phyloP scores from a whole-genome alignment of 1,140 invertebrate genomes.

The Zaprionus taronus region DNA sequence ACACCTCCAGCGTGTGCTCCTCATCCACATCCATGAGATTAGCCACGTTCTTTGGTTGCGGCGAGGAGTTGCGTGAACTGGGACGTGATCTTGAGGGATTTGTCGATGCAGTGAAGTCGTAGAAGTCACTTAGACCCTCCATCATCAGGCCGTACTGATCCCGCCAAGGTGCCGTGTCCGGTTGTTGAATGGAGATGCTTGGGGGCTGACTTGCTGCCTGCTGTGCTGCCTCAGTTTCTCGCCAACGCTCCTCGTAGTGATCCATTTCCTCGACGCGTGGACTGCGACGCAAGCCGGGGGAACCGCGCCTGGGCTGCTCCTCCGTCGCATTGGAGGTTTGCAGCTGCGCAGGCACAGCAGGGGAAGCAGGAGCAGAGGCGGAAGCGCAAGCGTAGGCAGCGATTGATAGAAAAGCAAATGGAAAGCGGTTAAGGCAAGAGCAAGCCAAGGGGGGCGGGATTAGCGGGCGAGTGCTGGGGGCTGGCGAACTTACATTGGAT shows the following conservation, averaged over 20 bases:
- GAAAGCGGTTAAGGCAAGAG: constrained; percentile 55
- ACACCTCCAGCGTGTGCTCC: constrained; percentile 58
- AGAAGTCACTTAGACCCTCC: constrained; percentile 81
- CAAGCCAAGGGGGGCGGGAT: constrained; percentile 6
- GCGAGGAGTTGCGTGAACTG: constrained; percentile 64
- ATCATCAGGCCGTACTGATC: constrained; percentile 75
- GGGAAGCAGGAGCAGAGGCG: constrained; percentile 24
- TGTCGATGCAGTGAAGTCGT: constrained; percentile 76
- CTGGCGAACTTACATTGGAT: constrained; percentile 67
- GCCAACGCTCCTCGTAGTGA: constrained; percentile 78
- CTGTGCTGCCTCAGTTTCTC: constrained; percentile 43
- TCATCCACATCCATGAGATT: constrained; percentile 55
- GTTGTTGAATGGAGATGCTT: constrained; percentile 52
- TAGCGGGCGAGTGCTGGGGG: background rate
- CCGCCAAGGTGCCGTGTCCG: constrained; percentile 73
- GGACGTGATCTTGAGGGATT: constrained; percentile 77
- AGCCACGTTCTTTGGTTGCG: constrained; percentile 67
- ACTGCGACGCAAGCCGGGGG: constrained; percentile 73
- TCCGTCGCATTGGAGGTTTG: constrained; percentile 65
- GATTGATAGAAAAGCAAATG: constrained; percentile 62
- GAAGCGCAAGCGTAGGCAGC: background rate
- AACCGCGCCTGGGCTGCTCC: constrained; percentile 59
- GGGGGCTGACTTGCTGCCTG: constrained; percentile 35
- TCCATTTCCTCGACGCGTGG: constrained; percentile 80
- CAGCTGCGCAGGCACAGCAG: constrained; percentile 53